Conservation (phyloP, 2,888 invertebrate species). For the Chorisops tibialis region DNA sequence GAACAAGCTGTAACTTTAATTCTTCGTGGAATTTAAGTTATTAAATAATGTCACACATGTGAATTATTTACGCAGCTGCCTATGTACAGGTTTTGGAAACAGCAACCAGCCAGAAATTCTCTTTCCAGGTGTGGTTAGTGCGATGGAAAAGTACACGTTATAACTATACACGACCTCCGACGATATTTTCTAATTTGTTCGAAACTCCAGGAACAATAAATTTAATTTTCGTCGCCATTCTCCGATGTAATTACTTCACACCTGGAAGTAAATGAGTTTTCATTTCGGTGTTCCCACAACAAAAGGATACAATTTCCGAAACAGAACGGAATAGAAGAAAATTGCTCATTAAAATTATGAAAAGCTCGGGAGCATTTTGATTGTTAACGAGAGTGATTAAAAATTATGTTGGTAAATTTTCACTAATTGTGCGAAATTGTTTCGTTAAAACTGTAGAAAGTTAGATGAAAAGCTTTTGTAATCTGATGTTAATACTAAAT, state of each 20-base stretch:
- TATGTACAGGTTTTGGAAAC: no score
- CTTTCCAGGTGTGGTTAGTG: no score
- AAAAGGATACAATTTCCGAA: conserved; percentile 18
- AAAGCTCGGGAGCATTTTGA: neutral
- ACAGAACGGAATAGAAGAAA: neutral
- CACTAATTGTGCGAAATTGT: conserved; percentile 4
- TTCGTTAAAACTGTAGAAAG: no score
- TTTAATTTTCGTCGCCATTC: conserved; percentile 25
- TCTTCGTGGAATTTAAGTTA: no score
- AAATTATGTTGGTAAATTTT: conserved; percentile 18
- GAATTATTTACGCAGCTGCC: no score
- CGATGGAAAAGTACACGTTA: no score
- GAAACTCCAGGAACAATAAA: conserved; percentile 6
- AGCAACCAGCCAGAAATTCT: no score
- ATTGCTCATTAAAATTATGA: conserved; percentile 14
- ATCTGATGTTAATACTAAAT: no score
- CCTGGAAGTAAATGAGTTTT: conserved; percentile 30
- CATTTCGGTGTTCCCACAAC: conserved; percentile 5
- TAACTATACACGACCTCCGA: no score
- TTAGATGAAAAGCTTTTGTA: no score
- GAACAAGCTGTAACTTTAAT: no score
- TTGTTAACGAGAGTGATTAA: conserved; percentile 17
- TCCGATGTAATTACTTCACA: conserved; percentile 29
- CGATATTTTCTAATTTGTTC: conserved; percentile 5
- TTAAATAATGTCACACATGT: no score